Conservation (phyloP, 2,113 vertebrate species). For the Leptobrachium leishanense region DNA sequence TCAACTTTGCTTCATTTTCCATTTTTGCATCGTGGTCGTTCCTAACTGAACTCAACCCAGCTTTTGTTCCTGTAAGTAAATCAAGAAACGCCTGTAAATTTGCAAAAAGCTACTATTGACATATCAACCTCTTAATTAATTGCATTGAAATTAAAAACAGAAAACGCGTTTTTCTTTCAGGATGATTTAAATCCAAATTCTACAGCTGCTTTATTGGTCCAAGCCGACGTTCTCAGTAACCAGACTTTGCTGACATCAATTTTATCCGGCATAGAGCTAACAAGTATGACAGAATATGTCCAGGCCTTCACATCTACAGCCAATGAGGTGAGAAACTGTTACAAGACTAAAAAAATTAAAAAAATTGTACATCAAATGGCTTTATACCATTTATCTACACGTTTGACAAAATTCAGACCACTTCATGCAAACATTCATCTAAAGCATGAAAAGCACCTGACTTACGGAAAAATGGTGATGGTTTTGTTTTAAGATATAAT, state of each 20-base stretch:
- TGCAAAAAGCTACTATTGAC: too few species aligned
- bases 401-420: too few species aligned
- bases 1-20: conserved; percentile 14
- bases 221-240: neutral
- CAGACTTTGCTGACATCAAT: neutral
- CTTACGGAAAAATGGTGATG: too few species aligned
- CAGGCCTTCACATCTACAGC: neutral
- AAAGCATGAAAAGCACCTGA: too few species aligned
- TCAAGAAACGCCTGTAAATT: too few species aligned
- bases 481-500: too few species aligned
- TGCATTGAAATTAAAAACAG: too few species aligned
- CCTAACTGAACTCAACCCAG: neutral
- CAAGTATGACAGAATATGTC: neutral
- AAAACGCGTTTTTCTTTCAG: neutral
- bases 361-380: too few species aligned
- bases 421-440: too few species aligned
- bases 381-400: too few species aligned
- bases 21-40: neutral
- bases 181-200: neutral
- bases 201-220: neutral
- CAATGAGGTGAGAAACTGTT: neutral
- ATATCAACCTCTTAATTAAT: too few species aligned
- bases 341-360: too few species aligned
- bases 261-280: neutral
- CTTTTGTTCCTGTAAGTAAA: conserved; percentile 25